Base-by-base conservation (phyloP, 2,888 invertebrate species). In the Diogma glabrata region DNA sequence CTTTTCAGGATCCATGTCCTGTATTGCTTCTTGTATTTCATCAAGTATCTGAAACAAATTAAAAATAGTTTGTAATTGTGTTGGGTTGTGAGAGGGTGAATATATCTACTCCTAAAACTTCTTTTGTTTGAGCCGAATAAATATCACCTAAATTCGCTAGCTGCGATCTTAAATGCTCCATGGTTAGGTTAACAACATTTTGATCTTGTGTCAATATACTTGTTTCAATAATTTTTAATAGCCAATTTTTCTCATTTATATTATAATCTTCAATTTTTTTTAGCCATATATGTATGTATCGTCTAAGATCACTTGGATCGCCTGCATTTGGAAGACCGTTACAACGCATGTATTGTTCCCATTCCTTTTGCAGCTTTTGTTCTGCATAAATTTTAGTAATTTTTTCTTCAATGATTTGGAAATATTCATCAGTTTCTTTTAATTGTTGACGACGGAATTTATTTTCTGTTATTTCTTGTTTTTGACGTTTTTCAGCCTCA, bases 331-430 rank as follows among this genome's bases (percentile, higher is more conserved):
- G 70, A 6, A 70, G 57, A 3, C 70, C 69, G 51, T 70, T 67
- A 60, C 70, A 70, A 5, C 69, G 65, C 69, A 70, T 70, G 50
- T 63, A 70, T 52, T 64, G 65, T 50, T 67, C 65, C 70, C 70
- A 70, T 46, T 58, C 69, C 9, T 58, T 58, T 33, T 64, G 56
- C 43, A 65, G 60, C 4, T 63, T 61, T 16, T 61, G 63, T 3
- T 60, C 60, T 3, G 56, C 58, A 53, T 64, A 64, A 51, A 70
- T 67, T 49, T 56, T 57, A 16, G 64, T 61, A 17, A 67, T 69
- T 51, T 62, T 55, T 9, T 60, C 56, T 3, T 59, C 60, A 3
- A 69, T 63, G 16, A 56, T 53, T 7, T 60, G 60, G 38, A 70
- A 70, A 56, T 66, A 67, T 6, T 47, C 52, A 62, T 64, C 65